Percentiles rank a stretch among this genome's conserved stretches.
Evolutionary conservation across 2,113 vertebrate genomes (phyloP).

Genomic region (Cichladusa arquata): DNA sequence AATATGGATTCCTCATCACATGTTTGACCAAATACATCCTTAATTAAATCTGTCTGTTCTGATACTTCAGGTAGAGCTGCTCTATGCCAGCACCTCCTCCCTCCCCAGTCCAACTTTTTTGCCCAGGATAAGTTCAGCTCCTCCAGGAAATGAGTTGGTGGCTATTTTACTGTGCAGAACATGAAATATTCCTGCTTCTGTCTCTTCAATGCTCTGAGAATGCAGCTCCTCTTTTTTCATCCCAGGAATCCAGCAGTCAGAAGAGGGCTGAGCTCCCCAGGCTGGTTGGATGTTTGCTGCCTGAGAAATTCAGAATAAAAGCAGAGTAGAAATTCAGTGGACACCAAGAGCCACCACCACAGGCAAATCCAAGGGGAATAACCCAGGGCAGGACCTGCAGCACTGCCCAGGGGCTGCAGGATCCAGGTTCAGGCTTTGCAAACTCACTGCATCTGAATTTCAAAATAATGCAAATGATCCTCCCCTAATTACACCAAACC

Average conservation of each 20-base stretch:
- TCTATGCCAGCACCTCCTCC: background rate
- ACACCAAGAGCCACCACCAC: background rate
- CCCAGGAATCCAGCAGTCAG: background rate
- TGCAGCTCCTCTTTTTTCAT: constrained; percentile 24
- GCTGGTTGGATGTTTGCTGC: background rate
- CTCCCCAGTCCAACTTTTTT: background rate
- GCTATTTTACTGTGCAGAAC: background rate
- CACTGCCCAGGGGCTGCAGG: background rate
- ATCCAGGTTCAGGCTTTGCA: background rate
- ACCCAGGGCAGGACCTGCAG: background rate
- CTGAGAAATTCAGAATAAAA: background rate
- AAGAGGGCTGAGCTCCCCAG: background rate
- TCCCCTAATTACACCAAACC: background rate
- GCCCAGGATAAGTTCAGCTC: background rate
- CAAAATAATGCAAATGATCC: background rate
- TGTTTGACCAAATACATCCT: background rate
- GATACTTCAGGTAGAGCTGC: background rate
- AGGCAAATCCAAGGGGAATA: rapidly evolving
- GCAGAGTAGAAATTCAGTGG: background rate
- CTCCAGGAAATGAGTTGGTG: background rate
- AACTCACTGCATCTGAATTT: background rate
- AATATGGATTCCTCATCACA: background rate
- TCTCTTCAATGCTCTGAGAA: constrained; percentile 31
- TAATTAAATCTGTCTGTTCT: background rate
- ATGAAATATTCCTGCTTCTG: constrained; percentile 23